Evolutionary conservation across 2,113 vertebrate genomes (phyloP), one percentile per base, ranked within the genome.

Genomic region (Pachycephala philippinensis): DNA sequence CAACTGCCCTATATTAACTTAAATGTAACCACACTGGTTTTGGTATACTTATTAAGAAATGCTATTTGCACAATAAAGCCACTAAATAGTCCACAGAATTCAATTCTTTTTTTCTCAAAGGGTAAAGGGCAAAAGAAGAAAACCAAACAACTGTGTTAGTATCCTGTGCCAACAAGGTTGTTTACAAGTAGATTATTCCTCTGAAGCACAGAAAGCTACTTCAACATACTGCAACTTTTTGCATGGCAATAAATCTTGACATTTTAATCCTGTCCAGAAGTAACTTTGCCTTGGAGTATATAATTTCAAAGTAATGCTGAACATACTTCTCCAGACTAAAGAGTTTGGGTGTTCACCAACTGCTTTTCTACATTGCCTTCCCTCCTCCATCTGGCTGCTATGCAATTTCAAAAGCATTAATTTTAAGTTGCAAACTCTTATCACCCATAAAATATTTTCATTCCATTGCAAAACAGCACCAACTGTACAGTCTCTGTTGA

Each of bases 391-490:
- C 77, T 93, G 56, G 42, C 80, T 91, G 64, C 69, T 66, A 44
- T 31, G 65, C 33, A 84, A 47, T 89, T 91, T 75, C 57, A 63
- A 89, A 84, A 87, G 69, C 65, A 89, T 42, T 81, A 52, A 47
- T 83, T 90, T 77, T 66, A 87, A 94, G 35, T 61, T 63, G 31
- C 31, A 76, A 93, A 79, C 10, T 39, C 24, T 64, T 68, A 89
- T 26, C 61, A 93, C 33, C 15, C 49, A 93, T 76, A 85, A 89
- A 95, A 79, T 90, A 87, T 75, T 93, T 93, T 87, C 31, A 91
- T 93, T 89, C 56, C 64, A 78, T 24, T 78, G 72, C 39, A 81
- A 81, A 96, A 45, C 50, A 87, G 50, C 39, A 77, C 54, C 65
- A 81, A 89, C 78, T 85, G 63, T 37, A 63, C 35, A 60, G 69